Conservation (phyloP, 2,797 vertebrate species). For the Spinibarbus caldwelli region DNA sequence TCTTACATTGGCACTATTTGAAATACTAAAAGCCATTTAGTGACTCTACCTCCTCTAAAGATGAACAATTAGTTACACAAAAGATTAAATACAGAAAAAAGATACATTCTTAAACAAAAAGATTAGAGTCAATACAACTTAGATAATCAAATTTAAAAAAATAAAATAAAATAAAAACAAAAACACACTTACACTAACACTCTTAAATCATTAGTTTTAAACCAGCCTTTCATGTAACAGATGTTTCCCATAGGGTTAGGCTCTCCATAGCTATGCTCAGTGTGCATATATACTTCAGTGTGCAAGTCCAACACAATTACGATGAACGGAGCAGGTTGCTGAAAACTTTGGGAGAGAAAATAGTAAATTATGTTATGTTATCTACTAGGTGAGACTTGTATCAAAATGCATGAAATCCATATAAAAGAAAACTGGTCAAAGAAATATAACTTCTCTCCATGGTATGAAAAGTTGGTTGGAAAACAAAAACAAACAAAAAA, state of each 20-base stretch:
- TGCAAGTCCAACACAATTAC: constrained; percentile 54
- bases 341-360: constrained; percentile 62
- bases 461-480: not conserved
- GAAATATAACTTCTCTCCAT: not conserved
- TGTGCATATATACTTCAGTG: not conserved
- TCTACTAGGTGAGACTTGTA: too few relatives aligned
- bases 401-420: not conserved
- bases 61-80: not conserved
- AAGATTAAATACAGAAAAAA: constrained; percentile 14
- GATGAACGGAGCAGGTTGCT: constrained; percentile 73
- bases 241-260: constrained; percentile 18
- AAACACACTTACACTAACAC: not conserved
- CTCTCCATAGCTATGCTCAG: not conserved
- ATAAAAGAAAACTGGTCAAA: not conserved
- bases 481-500: not conserved
- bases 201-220: not conserved
- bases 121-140: not conserved
- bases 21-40: not conserved
- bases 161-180: not conserved
- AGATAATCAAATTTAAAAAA: not conserved
- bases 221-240: not conserved
- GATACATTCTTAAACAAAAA: constrained; percentile 40
- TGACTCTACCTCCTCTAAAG: not conserved
- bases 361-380: not conserved
- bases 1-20: not conserved